phyloP scores from a whole-genome alignment of 2,888 invertebrate species.

The Siphonodentalium dalli region DNA sequence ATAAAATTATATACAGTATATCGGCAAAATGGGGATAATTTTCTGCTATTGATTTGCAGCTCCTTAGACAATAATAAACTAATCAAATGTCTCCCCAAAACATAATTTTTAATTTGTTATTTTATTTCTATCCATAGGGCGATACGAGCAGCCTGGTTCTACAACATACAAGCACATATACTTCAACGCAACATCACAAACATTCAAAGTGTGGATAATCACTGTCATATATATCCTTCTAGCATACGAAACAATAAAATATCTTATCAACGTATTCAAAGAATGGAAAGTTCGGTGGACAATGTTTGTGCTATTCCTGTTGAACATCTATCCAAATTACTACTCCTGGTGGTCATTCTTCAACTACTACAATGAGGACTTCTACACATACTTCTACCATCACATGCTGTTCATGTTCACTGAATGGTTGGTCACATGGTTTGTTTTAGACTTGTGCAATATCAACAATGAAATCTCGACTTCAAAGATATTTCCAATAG shows the following conservation, averaged over 20 bases:
- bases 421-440: constrained; percentile 52
- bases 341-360: constrained; percentile 64
- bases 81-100: no score
- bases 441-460: constrained; percentile 57
- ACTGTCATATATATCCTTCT: constrained; percentile 51
- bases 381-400: constrained; percentile 57
- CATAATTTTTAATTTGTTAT: no score
- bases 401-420: constrained; percentile 62
- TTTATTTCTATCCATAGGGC: no score
- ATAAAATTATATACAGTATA: no score
- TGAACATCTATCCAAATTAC: constrained; percentile 61
- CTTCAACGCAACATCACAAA: constrained; percentile 59
- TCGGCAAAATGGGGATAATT: no score
- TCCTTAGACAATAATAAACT: no score
- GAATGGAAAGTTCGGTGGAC: constrained; percentile 34
- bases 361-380: constrained; percentile 63
- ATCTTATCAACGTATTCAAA: constrained; percentile 45
- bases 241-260: constrained; percentile 57
- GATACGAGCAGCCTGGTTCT: constrained; percentile 58
- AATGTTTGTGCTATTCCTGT: constrained; percentile 53
- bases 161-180: constrained; percentile 61
- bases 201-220: constrained; percentile 57
- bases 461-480: constrained; percentile 42
- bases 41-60: no score
- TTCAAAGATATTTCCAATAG: constrained; percentile 58